These are phyloP conservation scores for Amia ocellicauda DNA, from an alignment of 2,113 vertebrate species.

Conservation along the genomic window DNA sequence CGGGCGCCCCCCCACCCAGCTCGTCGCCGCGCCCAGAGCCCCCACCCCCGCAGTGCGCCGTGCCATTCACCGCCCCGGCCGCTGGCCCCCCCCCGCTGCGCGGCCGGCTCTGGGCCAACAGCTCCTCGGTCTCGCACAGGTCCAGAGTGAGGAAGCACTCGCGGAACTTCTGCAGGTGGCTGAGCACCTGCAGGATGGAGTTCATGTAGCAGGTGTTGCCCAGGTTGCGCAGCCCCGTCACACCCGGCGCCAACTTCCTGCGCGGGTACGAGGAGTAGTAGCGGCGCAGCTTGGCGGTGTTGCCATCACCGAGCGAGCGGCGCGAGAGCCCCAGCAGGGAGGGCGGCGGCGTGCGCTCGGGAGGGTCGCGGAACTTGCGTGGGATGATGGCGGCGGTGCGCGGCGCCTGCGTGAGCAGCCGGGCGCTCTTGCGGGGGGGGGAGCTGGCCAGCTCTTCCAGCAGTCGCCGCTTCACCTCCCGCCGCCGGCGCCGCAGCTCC, in stretches of 20 bases:
- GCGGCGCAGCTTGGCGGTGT: conserved; percentile 48
- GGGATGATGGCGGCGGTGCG: conserved; percentile 73
- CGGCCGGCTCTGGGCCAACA: conserved; percentile 80
- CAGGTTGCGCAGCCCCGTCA: conserved; percentile 93
- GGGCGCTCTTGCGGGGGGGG: conserved; percentile 90
- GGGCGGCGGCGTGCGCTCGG: conserved; percentile 56
- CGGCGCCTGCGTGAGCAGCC: conserved; percentile 81
- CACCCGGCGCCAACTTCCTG: conserved; percentile 82
- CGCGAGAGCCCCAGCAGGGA: conserved; percentile 39
- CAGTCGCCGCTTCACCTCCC: conserved; percentile 83
- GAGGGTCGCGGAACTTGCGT: conserved; percentile 74
- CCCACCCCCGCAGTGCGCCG: conserved; percentile 41
- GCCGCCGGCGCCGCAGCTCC: conserved; percentile 76
- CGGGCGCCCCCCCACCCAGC: conserved; percentile 52
- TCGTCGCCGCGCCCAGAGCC: conserved; percentile 53
- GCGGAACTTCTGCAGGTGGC: conserved; percentile 97
- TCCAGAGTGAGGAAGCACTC: conserved; percentile 97
- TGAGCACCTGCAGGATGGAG: conserved; percentile 97
- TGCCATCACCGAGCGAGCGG: conserved; percentile 48
- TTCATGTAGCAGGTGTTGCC: conserved; percentile 99
- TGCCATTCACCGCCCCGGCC: conserved; percentile 60
- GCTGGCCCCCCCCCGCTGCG: conserved; percentile 53
- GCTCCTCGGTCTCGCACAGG: conserved; percentile 88
- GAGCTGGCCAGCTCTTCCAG: conserved; percentile 85
- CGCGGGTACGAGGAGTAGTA: conserved; percentile 70